Evolutionary conservation across 2,113 vertebrate genomes (phyloP), one percentile per base, ranked within the genome.

Genomic region (Arvicanthis niloticus): DNA sequence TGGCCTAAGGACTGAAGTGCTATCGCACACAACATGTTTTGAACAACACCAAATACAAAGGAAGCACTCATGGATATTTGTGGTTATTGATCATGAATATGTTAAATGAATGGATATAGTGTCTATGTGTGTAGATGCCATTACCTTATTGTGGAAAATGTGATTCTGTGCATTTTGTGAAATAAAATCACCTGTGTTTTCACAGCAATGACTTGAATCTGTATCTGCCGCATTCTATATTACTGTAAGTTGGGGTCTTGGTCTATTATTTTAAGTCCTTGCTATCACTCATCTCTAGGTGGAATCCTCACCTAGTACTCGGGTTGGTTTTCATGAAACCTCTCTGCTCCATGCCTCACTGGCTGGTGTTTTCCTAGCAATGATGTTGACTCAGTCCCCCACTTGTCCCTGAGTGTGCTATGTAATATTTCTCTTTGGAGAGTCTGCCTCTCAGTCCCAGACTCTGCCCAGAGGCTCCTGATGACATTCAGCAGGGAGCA

Each of bases 291-390:
- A 0, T 8, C n/a, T 84, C 40, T 67, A 65, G 42, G 82, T 85
- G 58, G n/a, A 29, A 15, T 45, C 40, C 60, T 67, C 0, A 24
- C 17, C 51, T 53, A 58, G 56, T 42, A 22, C 58, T 21, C 0
- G 0, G 45, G 16, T 42, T 31, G 5, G 5, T 65, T 60, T 56
- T 67, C 42, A 70, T 56, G 40, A 67, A 76, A 34, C 9, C 15
- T 51, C 15, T n/a, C 2, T 4, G 5, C 31, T 15, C 9, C 4
- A 3, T 0, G 24, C 40, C 53, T 73, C 7, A 22, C 1, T 48
- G 5, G 72, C 17, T 37, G 5, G 26, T 72, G 53, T 67, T 68
- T 37, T 53, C 34, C 62, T 68, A 10, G 31, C 16, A 48, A 4
- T 31, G 60, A 34, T 84, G 53, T n/a, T 58, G 81, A 42, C 9